phyloP scores from a whole-genome alignment of 2,113 vertebrate species.

The Cyanistes caeruleus region DNA sequence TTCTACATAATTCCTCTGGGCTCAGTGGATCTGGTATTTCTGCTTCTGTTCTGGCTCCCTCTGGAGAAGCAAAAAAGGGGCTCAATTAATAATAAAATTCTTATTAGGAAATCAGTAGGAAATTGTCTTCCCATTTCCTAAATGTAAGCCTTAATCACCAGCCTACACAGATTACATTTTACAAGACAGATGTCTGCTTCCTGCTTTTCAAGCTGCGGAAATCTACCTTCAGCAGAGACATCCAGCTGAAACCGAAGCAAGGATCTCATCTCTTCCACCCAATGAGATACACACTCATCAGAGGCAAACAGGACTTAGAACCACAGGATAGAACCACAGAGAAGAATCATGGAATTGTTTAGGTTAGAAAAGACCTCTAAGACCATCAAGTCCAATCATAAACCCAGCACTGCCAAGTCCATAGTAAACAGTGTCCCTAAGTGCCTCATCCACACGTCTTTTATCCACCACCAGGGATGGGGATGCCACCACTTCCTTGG shows the following conservation, averaged over 20 bases:
- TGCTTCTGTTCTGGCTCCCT: background rate
- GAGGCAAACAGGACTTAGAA: background rate
- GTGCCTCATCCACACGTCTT: background rate
- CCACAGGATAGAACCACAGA: background rate
- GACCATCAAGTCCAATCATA: accelerated
- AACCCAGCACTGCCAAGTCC: background rate
- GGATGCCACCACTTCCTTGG: background rate
- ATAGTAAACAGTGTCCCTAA: background rate
- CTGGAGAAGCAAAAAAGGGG: background rate
- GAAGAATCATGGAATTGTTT: background rate
- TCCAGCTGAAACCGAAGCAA: background rate
- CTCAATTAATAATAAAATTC: background rate
- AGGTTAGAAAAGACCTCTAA: background rate
- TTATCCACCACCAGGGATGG: background rate
- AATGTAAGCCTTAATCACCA: background rate
- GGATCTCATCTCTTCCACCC: background rate
- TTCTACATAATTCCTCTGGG: background rate
- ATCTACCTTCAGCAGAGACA: background rate
- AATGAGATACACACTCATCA: background rate
- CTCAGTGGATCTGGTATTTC: background rate
- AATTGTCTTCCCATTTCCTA: background rate
- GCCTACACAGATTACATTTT: background rate
- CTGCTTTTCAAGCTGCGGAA: background rate
- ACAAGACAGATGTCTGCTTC: background rate
- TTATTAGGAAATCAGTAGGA: background rate